Base-by-base conservation (phyloP, 2,888 invertebrate species). In the Eledone cirrhosa region DNA sequence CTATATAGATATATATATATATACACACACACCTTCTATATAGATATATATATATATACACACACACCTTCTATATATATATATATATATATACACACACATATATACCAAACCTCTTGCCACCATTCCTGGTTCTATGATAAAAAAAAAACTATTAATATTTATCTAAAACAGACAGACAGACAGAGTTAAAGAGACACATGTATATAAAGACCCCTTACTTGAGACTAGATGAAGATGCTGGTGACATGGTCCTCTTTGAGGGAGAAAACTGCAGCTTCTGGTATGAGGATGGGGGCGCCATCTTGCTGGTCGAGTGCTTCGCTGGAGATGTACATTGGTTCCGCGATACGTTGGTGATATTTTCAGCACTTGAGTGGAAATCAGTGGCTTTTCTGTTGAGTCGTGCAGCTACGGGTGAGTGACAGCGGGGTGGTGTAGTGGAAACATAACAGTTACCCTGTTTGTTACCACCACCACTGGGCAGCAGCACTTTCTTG, bases 171-270 rank as follows among this genome's bases (percentile, higher is more conserved):
- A n/a, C n/a, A n/a, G n/a, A n/a, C n/a, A n/a, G n/a, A n/a, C n/a
- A n/a, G n/a, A n/a, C n/a, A n/a, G n/a, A n/a, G n/a, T n/a, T n/a
- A n/a, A n/a, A n/a, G n/a, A n/a, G n/a, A n/a, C n/a, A n/a, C n/a
- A n/a, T n/a, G n/a, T n/a, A n/a, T n/a, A n/a, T n/a, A n/a, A n/a
- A n/a, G n/a, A n/a, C n/a, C n/a, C n/a, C 69, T 31, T 19, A 69
- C 69, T 33, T 33, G 33, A 69, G 69, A 69, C 69, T 69, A 33
- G 69, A 69, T 27, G 69, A 69, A 3, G 69, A 69, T 33, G 69
- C 69, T 16, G 69, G 69, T 22, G 69, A 69, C 19, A 33, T 33
- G 4, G 69, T 33, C 31, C 69, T 31, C 11, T 69, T 69, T n/a
- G 69, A n/a, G 2, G 69, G 69, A 14, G 69, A 69, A 3, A 33